Evolutionary conservation across 30 jellyfish, hydroid and myxozoan species (phyloP).

Genomic region (Hydra vulgaris): DNA sequence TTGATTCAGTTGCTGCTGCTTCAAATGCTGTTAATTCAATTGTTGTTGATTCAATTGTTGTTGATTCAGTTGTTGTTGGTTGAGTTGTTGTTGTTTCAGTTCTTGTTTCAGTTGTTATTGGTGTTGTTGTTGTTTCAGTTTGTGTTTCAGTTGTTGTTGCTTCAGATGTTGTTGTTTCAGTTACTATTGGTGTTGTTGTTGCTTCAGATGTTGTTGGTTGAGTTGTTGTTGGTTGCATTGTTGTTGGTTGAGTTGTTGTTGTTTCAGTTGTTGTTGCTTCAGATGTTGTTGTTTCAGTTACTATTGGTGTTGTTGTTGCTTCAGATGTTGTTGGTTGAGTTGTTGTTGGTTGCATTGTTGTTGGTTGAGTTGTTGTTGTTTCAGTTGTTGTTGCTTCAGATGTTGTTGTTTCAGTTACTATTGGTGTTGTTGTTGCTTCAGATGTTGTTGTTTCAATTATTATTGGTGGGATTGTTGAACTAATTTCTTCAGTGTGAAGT

Average conservation of each 20-base stretch:
- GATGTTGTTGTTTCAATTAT: background rate
- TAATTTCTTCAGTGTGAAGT: too few species aligned
- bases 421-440: background rate
- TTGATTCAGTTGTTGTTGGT: background rate
- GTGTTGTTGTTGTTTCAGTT: background rate
- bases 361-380: background rate
- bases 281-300: background rate
- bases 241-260: background rate
- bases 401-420: background rate
- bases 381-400: background rate
- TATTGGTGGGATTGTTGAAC: background rate
- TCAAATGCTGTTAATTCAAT: background rate
- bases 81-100: background rate
- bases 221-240: background rate
- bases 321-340: background rate
- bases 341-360: background rate
- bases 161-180: background rate
- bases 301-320: background rate
- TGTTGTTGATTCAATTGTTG: background rate
- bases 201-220: background rate
- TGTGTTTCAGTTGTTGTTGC: slow-evolving; percentile 3
- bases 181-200: background rate
- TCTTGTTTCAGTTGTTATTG: background rate
- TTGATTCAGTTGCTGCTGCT: slow-evolving; percentile 4
- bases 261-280: slow-evolving; percentile 2